Percentiles rank a stretch among this genome's conserved stretches.
Conservation (phyloP, 2,888 invertebrate genomes). For the Drosophila eohydei region DNA sequence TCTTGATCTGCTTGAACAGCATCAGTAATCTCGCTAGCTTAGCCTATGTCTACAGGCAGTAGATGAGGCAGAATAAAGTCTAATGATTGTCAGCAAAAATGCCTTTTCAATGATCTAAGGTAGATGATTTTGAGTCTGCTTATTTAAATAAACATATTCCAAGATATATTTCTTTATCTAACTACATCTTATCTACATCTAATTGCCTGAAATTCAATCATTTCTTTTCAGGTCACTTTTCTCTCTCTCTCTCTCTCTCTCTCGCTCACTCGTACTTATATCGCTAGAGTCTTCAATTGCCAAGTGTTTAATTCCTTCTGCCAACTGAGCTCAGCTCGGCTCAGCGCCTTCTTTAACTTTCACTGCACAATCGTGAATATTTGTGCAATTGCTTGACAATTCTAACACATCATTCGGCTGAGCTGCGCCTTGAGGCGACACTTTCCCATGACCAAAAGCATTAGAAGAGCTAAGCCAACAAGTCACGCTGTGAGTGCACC, state of each 20-base stretch:
- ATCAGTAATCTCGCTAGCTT: too few relatives aligned
- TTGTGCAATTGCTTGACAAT: slow-evolving; percentile 46
- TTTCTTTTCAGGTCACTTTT: neutral
- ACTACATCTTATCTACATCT: too few relatives aligned
- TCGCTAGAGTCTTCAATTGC: neutral
- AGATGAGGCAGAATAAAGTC: too few relatives aligned
- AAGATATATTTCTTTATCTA: too few relatives aligned
- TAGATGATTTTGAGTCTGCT: too few relatives aligned
- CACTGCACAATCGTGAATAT: slow-evolving; percentile 36
- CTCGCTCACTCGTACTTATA: neutral
- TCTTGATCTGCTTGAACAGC: too few relatives aligned
- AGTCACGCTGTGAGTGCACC: slow-evolving; percentile 74
- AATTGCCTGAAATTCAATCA: neutral
- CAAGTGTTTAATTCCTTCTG: neutral
- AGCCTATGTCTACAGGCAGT: too few relatives aligned
- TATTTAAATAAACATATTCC: too few relatives aligned
- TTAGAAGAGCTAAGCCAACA: slow-evolving; percentile 56
- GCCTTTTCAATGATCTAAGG: too few relatives aligned
- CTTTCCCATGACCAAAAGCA: slow-evolving; percentile 77
- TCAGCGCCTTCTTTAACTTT: slow-evolving; percentile 31
- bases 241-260: neutral
- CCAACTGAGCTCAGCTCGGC: neutral
- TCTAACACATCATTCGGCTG: slow-evolving; percentile 44
- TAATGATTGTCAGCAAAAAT: too few relatives aligned
- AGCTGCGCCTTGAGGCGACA: slow-evolving; percentile 41